Percentiles rank a stretch among this genome's conserved stretches.
These are phyloP conservation scores for Ormyrus nitidulus DNA, from an alignment of 2,888 invertebrate species.

Conservation along the genomic window DNA sequence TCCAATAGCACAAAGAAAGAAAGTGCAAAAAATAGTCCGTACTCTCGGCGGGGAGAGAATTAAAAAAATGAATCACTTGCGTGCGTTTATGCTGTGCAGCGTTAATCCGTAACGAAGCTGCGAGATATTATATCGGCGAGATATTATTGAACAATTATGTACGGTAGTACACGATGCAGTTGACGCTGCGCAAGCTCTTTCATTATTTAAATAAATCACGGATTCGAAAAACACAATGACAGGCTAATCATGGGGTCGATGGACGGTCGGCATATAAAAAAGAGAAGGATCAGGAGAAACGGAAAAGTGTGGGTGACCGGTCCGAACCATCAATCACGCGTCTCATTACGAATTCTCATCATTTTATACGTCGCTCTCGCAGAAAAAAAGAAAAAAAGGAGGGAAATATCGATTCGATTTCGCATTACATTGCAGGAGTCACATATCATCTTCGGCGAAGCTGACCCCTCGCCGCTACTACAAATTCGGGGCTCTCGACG, in stretches of 20 bases:
- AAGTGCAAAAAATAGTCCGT: neutral
- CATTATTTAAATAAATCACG: constrained; percentile 42
- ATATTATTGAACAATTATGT: constrained; percentile 13
- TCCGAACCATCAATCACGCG: constrained; percentile 48
- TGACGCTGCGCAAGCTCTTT: neutral
- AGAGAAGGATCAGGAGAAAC: constrained; percentile 7
- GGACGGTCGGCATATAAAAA: neutral
- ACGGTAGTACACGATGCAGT: neutral
- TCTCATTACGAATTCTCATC: constrained; percentile 56
- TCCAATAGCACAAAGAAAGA: neutral
- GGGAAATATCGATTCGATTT: constrained; percentile 49
- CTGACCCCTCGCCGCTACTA: constrained; percentile 21
- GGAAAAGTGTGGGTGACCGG: constrained; percentile 9
- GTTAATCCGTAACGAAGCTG: neutral
- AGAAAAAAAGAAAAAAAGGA: constrained; percentile 9
- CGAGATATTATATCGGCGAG: constrained; percentile 8
- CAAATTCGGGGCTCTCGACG: constrained; percentile 25
- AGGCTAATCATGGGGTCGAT: constrained; percentile 38
- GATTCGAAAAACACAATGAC: constrained; percentile 31
- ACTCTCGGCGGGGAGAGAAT: neutral
- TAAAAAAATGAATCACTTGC: constrained; percentile 7
- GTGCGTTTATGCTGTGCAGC: neutral
- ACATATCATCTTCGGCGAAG: constrained; percentile 49
- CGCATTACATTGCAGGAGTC: constrained; percentile 47
- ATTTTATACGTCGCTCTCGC: constrained; percentile 16